Evolutionary conservation across 2,888 invertebrate species (phyloP), one percentile per base, ranked within the genome.

Genomic region (Stenchaetothrips biformis): DNA sequence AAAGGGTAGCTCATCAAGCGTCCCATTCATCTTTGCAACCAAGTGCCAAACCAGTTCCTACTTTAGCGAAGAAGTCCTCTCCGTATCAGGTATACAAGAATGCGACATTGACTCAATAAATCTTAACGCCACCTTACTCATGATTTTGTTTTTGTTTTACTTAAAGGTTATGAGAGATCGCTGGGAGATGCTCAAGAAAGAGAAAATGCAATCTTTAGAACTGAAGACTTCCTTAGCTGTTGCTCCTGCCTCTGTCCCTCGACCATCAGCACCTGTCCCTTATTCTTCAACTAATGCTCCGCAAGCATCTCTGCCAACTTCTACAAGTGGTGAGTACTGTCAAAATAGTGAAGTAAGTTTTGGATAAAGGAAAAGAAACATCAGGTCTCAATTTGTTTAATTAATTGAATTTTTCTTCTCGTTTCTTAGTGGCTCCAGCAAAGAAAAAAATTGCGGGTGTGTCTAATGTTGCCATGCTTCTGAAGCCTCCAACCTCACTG

Each of bases 221-320:
- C 7, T 25, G 7, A 74, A 74, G 25, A 21, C 9, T 11, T 11
- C 67, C 25, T 74, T 74, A 74, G 67, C 67, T 25, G 11, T 74
- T n/a, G 67, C 67, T 74, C 67, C 67, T 21, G 25, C 67, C 2
- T 74, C 25, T 8, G 67, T 74, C 9, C 67, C 67, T 7, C 21
- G 25, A 25, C 21, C 67, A 1, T 21, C 25, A 25, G 11, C 25
- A 25, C 67, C 67, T 25, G 25, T 11, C 3, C 67, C 67, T 25
- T 74, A 74, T 25, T 74, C 67, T 9, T 74, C 25, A n/a, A 74
- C 67, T 74, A 74, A 74, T 21, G 67, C 67, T 74, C 67, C 67
- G 1, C 67, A 74, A 74, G 67, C 67, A 25, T 21, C 21, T 8
- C 11, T 74, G 67, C 67, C 67, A 9, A 25, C 11, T 74, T 25